Evolutionary conservation across 2,888 invertebrate genomes (phyloP), one percentile per base, ranked within the genome.

Genomic region (Xiphydria camelus): DNA sequence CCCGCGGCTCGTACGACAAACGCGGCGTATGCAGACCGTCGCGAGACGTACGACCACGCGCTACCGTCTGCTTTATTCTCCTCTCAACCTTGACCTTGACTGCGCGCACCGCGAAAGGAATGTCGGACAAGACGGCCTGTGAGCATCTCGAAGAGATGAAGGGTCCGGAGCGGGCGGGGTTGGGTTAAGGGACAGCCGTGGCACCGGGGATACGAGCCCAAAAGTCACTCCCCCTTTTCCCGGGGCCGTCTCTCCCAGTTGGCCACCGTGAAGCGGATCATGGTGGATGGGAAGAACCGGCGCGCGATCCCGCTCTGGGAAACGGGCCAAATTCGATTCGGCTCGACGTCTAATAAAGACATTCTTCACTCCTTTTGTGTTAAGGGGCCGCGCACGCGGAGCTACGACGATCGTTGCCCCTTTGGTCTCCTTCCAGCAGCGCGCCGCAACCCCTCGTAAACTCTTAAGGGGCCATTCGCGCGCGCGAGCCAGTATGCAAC

Each of bases 351-450:
- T 71, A 72, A 74, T 73, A 71, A 68, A 73, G 75, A 71, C 70
- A 73, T 73, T 67, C 64, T 62, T 74, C 74, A 69, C 68, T 64
- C 55, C 64, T 61, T 66, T 68, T 67, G 64, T 67, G 55, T 56
- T 44, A 44, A 53, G 42, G 43, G 29, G 36, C 23, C 38, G 31
- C 38, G n/a, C n/a, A n/a, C n/a, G n/a, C n/a, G n/a, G n/a, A n/a
- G n/a, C 38, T 14, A 14, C 29, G 14, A 29, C 12, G 29, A 29
- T 29, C 9, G 29, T 29, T 29, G 15, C 39, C 49, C 43, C 49
- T 49, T 40, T 54, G 38, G 43, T 23, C 44, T 44, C 29, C 23
- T 41, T 50, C 32, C 29, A 29, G 37, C 39, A 44, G 36, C 9
- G 20, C 41, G 36, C 21, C 50, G 31, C 26, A 35, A 48, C 35